Evolutionary conservation across 2,797 vertebrate genomes (phyloP).

Genomic region (Taeniopygia guttata): DNA sequence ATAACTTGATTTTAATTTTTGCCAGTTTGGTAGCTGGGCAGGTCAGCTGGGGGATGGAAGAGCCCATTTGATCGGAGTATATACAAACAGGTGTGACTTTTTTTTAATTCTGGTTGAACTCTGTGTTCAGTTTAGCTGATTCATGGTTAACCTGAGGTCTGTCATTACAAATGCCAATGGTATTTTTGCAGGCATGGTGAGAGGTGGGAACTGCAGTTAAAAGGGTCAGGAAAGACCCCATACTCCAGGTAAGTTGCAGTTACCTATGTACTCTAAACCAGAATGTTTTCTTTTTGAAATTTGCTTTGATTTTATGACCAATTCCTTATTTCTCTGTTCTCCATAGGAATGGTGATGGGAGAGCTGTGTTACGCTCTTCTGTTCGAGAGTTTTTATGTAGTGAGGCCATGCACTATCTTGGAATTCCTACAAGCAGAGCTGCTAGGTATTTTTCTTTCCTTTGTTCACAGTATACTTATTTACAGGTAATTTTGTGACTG

Average conservation of each 20-base stretch:
- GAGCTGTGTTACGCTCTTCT: conserved; percentile 84
- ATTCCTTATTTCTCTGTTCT: neutral
- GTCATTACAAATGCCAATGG: neutral
- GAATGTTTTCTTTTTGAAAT: neutral
- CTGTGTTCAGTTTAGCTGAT: neutral
- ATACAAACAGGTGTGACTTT: conserved; percentile 77
- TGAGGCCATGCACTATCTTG: conserved; percentile 82
- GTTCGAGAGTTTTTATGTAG: conserved; percentile 85
- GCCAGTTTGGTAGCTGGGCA: conserved; percentile 84
- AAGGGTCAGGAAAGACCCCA: conserved; percentile 85
- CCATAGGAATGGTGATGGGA: conserved; percentile 80
- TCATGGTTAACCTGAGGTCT: neutral
- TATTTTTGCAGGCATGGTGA: conserved; percentile 75
- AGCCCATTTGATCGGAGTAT: conserved; percentile 79
- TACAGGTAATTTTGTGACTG: neutral
- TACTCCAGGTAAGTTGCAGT: conserved; percentile 76
- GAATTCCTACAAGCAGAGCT: conserved; percentile 84
- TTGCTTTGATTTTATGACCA: neutral
- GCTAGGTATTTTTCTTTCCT: conserved; percentile 74
- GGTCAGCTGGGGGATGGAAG: conserved; percentile 85
- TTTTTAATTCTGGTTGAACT: neutral
- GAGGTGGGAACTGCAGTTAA: conserved; percentile 84
- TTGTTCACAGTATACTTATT: neutral
- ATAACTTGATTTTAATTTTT: conserved; percentile 9
- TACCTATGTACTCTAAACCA: neutral